Conservation (phyloP, 2,888 invertebrate genomes). For the Drepana falcataria region DNA sequence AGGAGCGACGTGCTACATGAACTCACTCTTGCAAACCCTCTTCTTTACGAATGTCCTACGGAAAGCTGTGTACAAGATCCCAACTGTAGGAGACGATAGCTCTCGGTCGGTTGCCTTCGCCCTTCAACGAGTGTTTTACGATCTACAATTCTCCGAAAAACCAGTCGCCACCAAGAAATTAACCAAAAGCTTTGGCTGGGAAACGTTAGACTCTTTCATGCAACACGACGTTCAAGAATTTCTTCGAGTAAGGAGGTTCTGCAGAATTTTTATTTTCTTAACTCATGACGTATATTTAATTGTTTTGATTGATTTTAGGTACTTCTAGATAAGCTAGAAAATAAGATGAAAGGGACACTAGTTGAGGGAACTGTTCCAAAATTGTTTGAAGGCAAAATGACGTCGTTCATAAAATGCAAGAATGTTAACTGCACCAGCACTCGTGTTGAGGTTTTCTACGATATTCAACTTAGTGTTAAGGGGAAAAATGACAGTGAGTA, state of each 20-base stretch:
- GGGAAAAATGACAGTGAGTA: slow-evolving; percentile 95
- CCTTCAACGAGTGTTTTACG: slow-evolving; percentile 98
- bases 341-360: slow-evolving; percentile 98
- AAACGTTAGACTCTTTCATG: slow-evolving; percentile 99
- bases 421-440: slow-evolving; percentile 97
- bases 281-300: slow-evolving; percentile 1
- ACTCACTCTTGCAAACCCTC: slow-evolving; percentile 97
- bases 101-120: slow-evolving; percentile 92
- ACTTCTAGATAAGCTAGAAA: slow-evolving; percentile 97
- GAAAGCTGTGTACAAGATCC: slow-evolving; percentile 98
- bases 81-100: slow-evolving; percentile 97
- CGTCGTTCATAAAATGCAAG: slow-evolving; percentile 98
- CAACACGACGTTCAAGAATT: slow-evolving; percentile 98
- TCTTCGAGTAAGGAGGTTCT: slow-evolving; percentile 76
- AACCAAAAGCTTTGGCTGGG: slow-evolving; percentile 99
- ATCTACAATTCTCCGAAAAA: slow-evolving; percentile 97
- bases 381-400: slow-evolving; percentile 98
- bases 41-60: slow-evolving; percentile 96
- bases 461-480: slow-evolving; percentile 98
- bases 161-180: slow-evolving; percentile 99
- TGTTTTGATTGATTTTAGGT: slow-evolving; percentile 60
- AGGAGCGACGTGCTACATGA: slow-evolving; percentile 99
- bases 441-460: slow-evolving; percentile 97
- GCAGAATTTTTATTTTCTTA: slow-evolving; percentile 1
- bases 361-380: slow-evolving; percentile 94